Conservation (phyloP, 2,797 vertebrate genomes). For the Chelon labrosus region DNA sequence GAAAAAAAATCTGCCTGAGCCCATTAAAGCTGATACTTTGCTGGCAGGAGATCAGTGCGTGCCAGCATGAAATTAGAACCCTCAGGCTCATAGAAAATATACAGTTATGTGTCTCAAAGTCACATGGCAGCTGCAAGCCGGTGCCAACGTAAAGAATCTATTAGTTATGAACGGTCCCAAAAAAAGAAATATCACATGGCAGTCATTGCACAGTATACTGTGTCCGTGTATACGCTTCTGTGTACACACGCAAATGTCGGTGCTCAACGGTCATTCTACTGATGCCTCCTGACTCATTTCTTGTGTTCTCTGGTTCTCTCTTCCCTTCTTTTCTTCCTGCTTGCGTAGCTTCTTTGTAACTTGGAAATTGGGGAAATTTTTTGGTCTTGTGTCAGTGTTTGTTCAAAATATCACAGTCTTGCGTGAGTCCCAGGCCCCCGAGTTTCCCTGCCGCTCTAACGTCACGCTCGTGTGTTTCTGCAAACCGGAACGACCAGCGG, state of each 20-base stretch:
- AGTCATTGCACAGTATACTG: conserved; percentile 27
- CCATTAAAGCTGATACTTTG: conserved; percentile 37
- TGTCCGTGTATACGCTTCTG: conserved; percentile 16
- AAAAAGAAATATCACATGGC: conserved; percentile 53
- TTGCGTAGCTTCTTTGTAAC: conserved; percentile 53
- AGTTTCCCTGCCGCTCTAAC: conserved; percentile 43
- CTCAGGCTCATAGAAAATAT: conserved; percentile 52
- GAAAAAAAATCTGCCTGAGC: conserved; percentile 21
- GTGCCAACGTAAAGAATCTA: conserved; percentile 50
- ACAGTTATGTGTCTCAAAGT: conserved; percentile 57
- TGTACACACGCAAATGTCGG: conserved; percentile 15
- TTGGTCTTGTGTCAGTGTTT: conserved; percentile 69
- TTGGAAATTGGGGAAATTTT: conserved; percentile 64
- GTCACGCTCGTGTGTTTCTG: conserved; percentile 63
- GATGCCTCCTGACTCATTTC: conserved; percentile 29
- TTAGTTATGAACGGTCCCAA: conserved; percentile 33
- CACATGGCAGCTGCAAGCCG: conserved; percentile 49
- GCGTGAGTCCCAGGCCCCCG: conserved; percentile 38
- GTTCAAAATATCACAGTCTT: conserved; percentile 61
- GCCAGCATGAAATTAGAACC: conserved; percentile 46
- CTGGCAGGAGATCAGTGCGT: conserved; percentile 39
- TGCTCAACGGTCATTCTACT: conserved; percentile 2
- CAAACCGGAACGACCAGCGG: conserved; percentile 64
- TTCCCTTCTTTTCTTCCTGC: conserved; percentile 51
- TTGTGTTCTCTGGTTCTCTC: conserved; percentile 31